Conservation (phyloP, 2,797 vertebrate species). For the Gymnoscopelus braueri region DNA sequence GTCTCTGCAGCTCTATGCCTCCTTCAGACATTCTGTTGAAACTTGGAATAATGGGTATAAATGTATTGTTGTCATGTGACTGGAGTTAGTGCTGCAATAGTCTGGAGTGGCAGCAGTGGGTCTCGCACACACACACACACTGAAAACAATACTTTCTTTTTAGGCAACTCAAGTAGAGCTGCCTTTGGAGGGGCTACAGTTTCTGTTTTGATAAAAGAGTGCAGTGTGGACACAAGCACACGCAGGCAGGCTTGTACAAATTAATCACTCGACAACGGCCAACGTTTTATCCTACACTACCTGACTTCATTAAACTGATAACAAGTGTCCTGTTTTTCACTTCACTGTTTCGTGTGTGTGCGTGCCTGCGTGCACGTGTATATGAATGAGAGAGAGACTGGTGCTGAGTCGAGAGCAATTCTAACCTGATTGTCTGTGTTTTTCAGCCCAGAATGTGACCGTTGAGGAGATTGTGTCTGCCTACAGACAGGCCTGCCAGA, state of each 20-base stretch:
- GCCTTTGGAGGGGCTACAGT: constrained; percentile 39
- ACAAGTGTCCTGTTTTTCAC: not conserved
- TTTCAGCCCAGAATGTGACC: constrained; percentile 92
- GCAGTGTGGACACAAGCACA: constrained; percentile 23
- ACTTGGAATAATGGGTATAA: constrained; percentile 51
- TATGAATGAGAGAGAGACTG: not conserved
- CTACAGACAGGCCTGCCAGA: constrained; percentile 94
- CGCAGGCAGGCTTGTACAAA: not conserved
- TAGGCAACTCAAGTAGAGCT: constrained; percentile 53
- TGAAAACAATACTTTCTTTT: constrained; percentile 69
- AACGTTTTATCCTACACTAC: constrained; percentile 1
- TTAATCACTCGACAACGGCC: constrained; percentile 6
- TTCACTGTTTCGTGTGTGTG: not conserved
- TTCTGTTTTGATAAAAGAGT: constrained; percentile 50
- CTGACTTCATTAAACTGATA: constrained; percentile 23
- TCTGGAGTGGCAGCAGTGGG: constrained; percentile 49
- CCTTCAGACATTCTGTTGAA: constrained; percentile 30
- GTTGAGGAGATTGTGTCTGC: constrained; percentile 89
- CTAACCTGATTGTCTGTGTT: constrained; percentile 49
- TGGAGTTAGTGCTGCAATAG: constrained; percentile 57
- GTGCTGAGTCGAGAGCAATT: constrained; percentile 3
- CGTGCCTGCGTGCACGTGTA: constrained; percentile 6
- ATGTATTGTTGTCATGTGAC: constrained; percentile 73
- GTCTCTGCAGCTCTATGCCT: not conserved
- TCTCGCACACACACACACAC: constrained; percentile 18